phyloP scores from a whole-genome alignment of 1,140 invertebrate genomes.

The Amphibalanus amphitrite region DNA sequence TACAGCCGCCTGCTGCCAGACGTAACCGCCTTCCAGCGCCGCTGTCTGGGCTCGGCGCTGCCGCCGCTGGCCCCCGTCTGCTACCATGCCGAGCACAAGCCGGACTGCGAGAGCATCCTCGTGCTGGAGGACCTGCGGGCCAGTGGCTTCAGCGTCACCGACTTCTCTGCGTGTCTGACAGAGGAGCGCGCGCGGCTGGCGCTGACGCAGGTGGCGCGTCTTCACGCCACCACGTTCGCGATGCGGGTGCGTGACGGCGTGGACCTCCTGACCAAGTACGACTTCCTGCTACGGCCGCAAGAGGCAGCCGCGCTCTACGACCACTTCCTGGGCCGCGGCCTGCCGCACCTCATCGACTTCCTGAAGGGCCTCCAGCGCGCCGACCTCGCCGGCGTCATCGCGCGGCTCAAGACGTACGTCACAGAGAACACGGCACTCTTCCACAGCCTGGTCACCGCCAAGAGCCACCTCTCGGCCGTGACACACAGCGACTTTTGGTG shows the following conservation, averaged over 20 bases:
- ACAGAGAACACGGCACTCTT: constrained; percentile 23
- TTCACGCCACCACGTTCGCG: constrained; percentile 39
- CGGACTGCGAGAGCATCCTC: constrained; percentile 33
- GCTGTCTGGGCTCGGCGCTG: constrained; percentile 22
- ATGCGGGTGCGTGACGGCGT: constrained; percentile 10
- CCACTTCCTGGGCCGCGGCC: constrained; percentile 48
- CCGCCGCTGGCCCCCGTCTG: constrained; percentile 41
- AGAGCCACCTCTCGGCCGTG: constrained; percentile 42
- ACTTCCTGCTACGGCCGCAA: constrained; percentile 52
- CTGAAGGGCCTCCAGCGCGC: constrained; percentile 18
- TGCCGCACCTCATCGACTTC: constrained; percentile 38
- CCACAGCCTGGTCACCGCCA: constrained; percentile 6
- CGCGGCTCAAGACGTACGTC: constrained; percentile 30
- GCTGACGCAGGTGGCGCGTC: constrained; percentile 42
- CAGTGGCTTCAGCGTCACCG: constrained; percentile 32
- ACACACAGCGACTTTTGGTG: constrained; percentile 70
- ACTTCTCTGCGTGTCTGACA: constrained; percentile 35
- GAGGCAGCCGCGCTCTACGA: constrained; percentile 56
- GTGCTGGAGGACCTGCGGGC: constrained; percentile 42
- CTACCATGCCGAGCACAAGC: constrained; percentile 40
- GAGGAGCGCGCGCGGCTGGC: constrained; percentile 36
- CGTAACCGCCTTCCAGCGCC: constrained; percentile 34
- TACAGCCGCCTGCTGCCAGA: constrained; percentile 50
- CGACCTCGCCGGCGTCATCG: constrained; percentile 39
- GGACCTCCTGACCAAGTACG: constrained; percentile 10